Base-by-base conservation (phyloP, 2,797 vertebrate species). In the Ambastaia sidthimunki region DNA sequence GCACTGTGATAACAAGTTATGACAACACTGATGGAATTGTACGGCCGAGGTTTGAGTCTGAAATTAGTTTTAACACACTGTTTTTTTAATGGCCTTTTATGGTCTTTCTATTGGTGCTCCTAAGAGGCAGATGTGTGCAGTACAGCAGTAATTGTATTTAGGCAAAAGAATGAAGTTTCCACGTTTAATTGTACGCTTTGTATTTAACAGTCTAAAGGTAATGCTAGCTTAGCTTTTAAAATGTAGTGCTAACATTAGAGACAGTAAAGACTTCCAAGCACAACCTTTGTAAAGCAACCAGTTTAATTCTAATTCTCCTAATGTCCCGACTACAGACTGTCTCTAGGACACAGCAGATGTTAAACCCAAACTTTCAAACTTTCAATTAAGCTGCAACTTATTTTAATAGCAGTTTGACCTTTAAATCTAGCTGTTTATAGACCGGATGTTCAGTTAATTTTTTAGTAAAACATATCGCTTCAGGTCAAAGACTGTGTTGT, bases 361-460 rank as follows among this genome's bases (percentile, higher is more conserved):
- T 59, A 12, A 59, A 59, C 57, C 13, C 3, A 25, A 12, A 25
- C 54, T 55, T 55, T 55, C 2, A 55, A 57, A 57, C 54, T 62
- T 28, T 5, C 4, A 28, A 9, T 62, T 31, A 25, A 62, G 25
- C 25, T 12, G 23, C 5, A 62, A 31, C 13, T 23, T 59, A 16
- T 60, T 62, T 62, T 62, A 31, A 62, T 62, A 25, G 6, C 11
- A 13, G 23, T 11, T 25, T 59, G 59, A 62, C 59, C 59, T 62
- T 62, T 62, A 18, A 62, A 7, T 62, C 7, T n/a, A 54, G 59
- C 12, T 62, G 25, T 62, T 62, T 31, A 62, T 62, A 31, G 59
- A 62, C 59, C 2, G 0, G 16, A 16, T 28, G 13, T 62, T 62
- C 15, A 16, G 59, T 62, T 31, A 31, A 21, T 59, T 13, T 59